These are phyloP conservation scores for Caerostris darwini DNA, from an alignment of 1,140 invertebrate species.

Conservation along the genomic window DNA sequence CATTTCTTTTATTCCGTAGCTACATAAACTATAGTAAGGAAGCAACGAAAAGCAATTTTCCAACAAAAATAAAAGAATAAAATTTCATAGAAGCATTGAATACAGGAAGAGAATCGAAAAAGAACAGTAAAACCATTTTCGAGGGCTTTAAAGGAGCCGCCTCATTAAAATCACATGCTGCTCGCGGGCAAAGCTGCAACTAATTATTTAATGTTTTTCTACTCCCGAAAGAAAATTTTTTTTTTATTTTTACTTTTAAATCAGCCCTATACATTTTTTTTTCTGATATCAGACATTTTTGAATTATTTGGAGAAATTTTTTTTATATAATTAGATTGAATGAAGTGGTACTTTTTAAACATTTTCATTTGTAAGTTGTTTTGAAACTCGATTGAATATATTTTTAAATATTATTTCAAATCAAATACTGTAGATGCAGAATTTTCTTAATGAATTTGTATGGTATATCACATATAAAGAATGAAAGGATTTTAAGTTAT, in stretches of 20 bases:
- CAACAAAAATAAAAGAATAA: neutral
- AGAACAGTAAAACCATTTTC: neutral
- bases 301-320: neutral
- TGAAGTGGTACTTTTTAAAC: no score
- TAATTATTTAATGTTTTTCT: neutral
- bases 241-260: neutral
- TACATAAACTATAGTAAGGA: neutral
- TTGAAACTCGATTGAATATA: no score
- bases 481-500: no score
- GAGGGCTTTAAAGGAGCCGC: neutral
- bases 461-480: no score
- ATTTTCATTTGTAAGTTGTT: no score
- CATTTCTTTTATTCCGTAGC: neutral
- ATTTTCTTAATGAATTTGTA: no score
- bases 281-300: neutral
- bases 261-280: neutral
- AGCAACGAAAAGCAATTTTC: neutral
- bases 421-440: no score
- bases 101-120: neutral
- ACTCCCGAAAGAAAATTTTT: neutral
- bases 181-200: neutral
- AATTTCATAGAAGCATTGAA: neutral
- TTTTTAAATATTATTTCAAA: no score
- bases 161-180: neutral
- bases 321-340: neutral